Base-by-base conservation (phyloP, 1,140 invertebrate species). In the Hylaeus volcanicus region DNA sequence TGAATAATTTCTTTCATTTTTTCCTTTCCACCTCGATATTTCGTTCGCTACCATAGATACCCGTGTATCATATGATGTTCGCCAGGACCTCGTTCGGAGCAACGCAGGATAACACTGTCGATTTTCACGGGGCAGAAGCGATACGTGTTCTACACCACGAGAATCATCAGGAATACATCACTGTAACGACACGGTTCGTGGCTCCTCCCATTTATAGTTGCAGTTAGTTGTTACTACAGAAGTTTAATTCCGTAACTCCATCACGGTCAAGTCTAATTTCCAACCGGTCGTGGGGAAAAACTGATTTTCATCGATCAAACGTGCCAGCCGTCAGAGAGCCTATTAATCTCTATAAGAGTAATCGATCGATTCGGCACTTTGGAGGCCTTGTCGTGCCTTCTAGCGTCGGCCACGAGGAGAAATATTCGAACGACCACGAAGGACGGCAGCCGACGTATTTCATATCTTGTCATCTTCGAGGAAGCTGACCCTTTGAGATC, bases 381-480 rank as follows among this genome's bases (percentile, higher is more conserved):
- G 74, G 12, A 14, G 41, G 11, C 26, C 43, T 51, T n/a, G 53
- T 69, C 51, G 60, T 26, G 53, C 51, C 26, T 41, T 15, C 53
- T n/a, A 39, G 41, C n/a, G 6, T n/a, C 1, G 5, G 48, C 9
- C n/a, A 56, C 51, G 41, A 39, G 26, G 26, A 41, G 65, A 60
- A 41, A 69, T 76, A 48, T 60, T 70, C 65, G 55, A 70, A 6
- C 53, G 55, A 8, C 39, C 6, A 60, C 9, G 74, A 66, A 37
- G 43, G 15, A 45, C 41, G 26, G 65, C 55, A 41, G 45, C 41
- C 37, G 51, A 43, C 37, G 55, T 48, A 55, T 60, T 60, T 73
- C 60, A 41, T 74, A 79, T 79, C 78, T 74, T 75, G 78, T 75
- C 72, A 68, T 80, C 72, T 60, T 53, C 63, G 64, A 80, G 72